These are phyloP conservation scores for Misgurnus anguillicaudatus DNA, from an alignment of 2,113 vertebrate genomes.

Conservation along the genomic window DNA sequence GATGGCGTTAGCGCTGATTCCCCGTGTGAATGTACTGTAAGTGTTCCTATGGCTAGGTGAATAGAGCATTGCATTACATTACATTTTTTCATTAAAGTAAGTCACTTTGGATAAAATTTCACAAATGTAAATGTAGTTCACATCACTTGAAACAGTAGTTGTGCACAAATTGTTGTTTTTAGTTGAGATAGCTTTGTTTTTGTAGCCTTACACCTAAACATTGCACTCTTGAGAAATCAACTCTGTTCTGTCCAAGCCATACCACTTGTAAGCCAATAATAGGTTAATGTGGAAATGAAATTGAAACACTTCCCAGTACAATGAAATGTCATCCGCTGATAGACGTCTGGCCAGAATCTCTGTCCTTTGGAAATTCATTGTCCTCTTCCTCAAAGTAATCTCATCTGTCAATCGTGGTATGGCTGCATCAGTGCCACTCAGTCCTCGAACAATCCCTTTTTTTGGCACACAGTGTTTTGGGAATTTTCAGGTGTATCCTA, in stretches of 20 bases:
- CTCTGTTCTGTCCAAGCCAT: slow-evolving; percentile 15
- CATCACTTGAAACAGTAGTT: too few species aligned
- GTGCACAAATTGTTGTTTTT: not conserved
- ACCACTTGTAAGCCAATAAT: slow-evolving; percentile 10
- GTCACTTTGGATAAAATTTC: too few species aligned
- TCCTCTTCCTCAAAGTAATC: slow-evolving; percentile 47
- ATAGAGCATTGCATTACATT: too few species aligned
- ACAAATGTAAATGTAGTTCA: too few species aligned
- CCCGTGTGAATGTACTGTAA: too few species aligned
- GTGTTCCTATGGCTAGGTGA: too few species aligned
- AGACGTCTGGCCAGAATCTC: slow-evolving; percentile 23
- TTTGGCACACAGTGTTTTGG: not conserved
- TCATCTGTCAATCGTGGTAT: slow-evolving; percentile 40
- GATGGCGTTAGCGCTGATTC: too few species aligned
- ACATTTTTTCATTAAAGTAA: too few species aligned
- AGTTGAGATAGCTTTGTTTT: too few species aligned
- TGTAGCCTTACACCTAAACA: too few species aligned
- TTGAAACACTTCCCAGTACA: slow-evolving; percentile 39
- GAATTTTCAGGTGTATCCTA: not conserved
- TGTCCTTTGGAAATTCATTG: slow-evolving; percentile 17
- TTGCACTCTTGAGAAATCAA: slow-evolving; percentile 4
- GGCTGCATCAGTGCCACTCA: slow-evolving; percentile 20
- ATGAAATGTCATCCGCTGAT: slow-evolving; percentile 47
- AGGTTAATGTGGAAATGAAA: slow-evolving; percentile 51
- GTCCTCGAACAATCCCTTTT: slow-evolving; percentile 4